Base-by-base conservation (phyloP, 2,888 invertebrate species). In the Hyppa rectilinea region DNA sequence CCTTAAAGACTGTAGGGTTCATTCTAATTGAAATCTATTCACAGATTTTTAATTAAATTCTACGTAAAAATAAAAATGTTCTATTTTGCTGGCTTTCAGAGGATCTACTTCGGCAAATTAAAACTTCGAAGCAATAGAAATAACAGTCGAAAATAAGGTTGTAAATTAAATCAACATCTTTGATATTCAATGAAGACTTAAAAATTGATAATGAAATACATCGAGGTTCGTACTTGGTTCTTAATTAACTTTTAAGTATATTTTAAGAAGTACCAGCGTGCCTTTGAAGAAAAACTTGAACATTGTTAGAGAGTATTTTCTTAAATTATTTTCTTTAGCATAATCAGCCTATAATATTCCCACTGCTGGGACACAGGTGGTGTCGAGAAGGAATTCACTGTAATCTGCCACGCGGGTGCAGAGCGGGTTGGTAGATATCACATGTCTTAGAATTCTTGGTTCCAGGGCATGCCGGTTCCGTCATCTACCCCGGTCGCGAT, bases 241-340 rank as follows among this genome's bases (percentile, higher is more conserved):
- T 82, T 72, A 77, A 80, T 82, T 74, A 74, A 74, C 63, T 69
- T 77, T 52, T 59, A 67, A 74, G 62, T 83, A 50, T 65, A 72
- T 74, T 68, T 56, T 67, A 52, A 71, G 40, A 31, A 55, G 26
- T 52, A 63, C 6, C 47, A 71, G 68, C 77, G 65, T 56, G 40
- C 68, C 36, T 29, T 43, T 4, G 2, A 53, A 60, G 81, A 60
- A 63, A 50, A 55, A 55, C 56, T 64, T 52, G n/a, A 36, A 62
- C 56, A 49, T 58, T 68, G n/a, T 61, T 45, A 17, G 52, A 26
- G 36, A 62, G 49, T 38, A 56, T 50, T 81, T 53, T 50, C 52
- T 2, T 34, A 20, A 40, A 62, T 63, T 40, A 23, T 45, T 77
- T 47, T 59, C 26, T 63, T n/a, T n/a, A n/a, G n/a, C n/a, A n/a